Percentiles rank a stretch among this genome's conserved stretches.
phyloP scores from a whole-genome alignment of 2,888 invertebrate species.

The Aspidiotus destructor region DNA sequence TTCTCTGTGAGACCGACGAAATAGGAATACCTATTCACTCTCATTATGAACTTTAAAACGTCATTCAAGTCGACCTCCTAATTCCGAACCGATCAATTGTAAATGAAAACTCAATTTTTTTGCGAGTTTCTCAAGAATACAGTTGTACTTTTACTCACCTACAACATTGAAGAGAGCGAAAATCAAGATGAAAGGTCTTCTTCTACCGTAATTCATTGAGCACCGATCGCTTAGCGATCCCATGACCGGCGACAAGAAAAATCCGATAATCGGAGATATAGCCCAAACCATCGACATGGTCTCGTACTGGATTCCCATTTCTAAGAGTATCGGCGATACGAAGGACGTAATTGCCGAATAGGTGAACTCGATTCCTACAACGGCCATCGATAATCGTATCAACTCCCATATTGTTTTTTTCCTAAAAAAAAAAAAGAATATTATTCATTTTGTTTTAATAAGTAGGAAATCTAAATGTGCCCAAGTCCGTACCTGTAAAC shows the following conservation, averaged over 20 bases:
- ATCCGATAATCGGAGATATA: conserved; percentile 83
- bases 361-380: conserved; percentile 95
- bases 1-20: too few species aligned
- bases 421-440: conserved; percentile 44
- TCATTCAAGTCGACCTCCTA: too few species aligned
- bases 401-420: conserved; percentile 71
- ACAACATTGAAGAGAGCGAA: conserved; percentile 81
- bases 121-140: too few species aligned
- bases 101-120: too few species aligned
- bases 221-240: conserved; percentile 90
- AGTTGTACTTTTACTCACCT: conserved; percentile 50
- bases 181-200: conserved; percentile 82
- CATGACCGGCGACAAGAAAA: conserved; percentile 84
- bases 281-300: conserved; percentile 96
- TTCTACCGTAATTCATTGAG: conserved; percentile 64
- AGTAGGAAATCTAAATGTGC: too few species aligned
- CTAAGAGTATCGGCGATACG: conserved; percentile 85
- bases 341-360: conserved; percentile 97
- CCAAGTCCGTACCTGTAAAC: too few species aligned
- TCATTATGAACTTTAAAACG: too few species aligned
- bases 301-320: conserved; percentile 83
- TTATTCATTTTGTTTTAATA: not conserved
- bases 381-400: conserved; percentile 80
- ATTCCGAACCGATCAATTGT: too few species aligned
- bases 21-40: too few species aligned